Evolutionary conservation across 2,113 vertebrate genomes (phyloP).

Genomic region (Numenius arquata): DNA sequence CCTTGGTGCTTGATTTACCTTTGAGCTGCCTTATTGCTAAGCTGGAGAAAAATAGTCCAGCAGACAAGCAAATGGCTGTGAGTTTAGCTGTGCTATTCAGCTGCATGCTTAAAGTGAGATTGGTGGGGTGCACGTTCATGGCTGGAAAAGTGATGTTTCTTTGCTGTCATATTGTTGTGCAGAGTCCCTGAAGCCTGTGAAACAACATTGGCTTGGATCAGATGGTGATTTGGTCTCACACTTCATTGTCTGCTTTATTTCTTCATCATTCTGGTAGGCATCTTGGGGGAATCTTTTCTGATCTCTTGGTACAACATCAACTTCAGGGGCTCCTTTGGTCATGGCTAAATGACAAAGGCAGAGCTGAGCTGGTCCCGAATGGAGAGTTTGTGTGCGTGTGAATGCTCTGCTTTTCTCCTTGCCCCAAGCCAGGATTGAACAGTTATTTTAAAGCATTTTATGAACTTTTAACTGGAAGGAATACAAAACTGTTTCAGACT

Average conservation of each 20-base stretch:
- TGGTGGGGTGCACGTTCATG: background rate
- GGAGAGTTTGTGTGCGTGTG: background rate
- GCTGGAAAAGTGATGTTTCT: background rate
- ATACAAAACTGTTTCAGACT: background rate
- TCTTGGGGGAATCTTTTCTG: background rate
- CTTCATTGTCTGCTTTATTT: background rate
- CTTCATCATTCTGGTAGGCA: background rate
- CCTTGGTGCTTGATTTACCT: background rate
- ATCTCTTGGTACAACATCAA: background rate
- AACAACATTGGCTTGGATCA: background rate
- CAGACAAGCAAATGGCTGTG: background rate
- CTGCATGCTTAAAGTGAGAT: background rate
- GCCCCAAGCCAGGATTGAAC: background rate
- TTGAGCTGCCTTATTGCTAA: background rate
- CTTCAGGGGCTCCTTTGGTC: background rate
- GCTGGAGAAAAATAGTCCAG: background rate
- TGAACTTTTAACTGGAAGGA: background rate
- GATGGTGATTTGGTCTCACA: background rate
- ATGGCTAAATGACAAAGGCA: background rate
- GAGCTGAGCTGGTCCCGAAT: background rate
- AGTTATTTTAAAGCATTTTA: background rate
- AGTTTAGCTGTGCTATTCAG: background rate
- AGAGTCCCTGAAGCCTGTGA: background rate
- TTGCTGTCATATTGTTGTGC: background rate
- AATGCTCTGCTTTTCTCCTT: background rate